Percentiles rank a stretch among this genome's conserved stretches.
Conservation (phyloP, 2,888 invertebrate species). For the Catocala sponsa region DNA sequence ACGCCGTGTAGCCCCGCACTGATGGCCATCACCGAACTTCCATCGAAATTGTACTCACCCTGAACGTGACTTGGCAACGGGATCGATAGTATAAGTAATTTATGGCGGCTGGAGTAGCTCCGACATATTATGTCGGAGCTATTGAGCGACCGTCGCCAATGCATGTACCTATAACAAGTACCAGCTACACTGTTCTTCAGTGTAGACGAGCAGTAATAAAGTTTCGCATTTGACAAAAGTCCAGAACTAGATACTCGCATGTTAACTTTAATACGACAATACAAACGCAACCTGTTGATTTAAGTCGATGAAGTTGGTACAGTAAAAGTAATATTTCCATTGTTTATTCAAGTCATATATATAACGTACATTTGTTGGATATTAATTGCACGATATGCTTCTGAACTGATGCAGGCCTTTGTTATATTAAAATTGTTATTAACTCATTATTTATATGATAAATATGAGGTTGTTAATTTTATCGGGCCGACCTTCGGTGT, state of each 20-base stretch:
- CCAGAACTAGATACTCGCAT: conserved; percentile 15
- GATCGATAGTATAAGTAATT: conserved; percentile 68
- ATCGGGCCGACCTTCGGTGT: conserved; percentile 65
- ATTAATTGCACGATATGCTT: conserved; percentile 37
- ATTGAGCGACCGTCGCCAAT: conserved; percentile 33
- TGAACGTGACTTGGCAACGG: conserved; percentile 79
- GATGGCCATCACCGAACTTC: conserved; percentile 38
- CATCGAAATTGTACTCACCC: conserved; percentile 60
- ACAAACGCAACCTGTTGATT: conserved; percentile 61
- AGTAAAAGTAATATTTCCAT: conserved; percentile 50
- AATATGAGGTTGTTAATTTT: conserved; percentile 60
- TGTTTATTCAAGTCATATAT: conserved; percentile 48
- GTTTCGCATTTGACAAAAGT: conserved; percentile 10
- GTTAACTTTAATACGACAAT: conserved; percentile 22
- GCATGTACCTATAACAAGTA: conserved; percentile 22
- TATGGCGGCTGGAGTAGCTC: conserved; percentile 52
- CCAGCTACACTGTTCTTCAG: conserved; percentile 15
- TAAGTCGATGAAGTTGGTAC: conserved; percentile 39
- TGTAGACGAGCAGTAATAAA: conserved; percentile 3
- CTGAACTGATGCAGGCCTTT: conserved; percentile 52
- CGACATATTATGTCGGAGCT: conserved; percentile 46
- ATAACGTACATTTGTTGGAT: conserved; percentile 28
- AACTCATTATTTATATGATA: conserved; percentile 60
- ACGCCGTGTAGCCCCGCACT: conserved; percentile 49
- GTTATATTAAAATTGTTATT: conserved; percentile 60